Percentiles rank a stretch among this genome's conserved stretches.
phyloP scores from a whole-genome alignment of 1,140 invertebrate genomes.

The Plectrocnemia conspersa region DNA sequence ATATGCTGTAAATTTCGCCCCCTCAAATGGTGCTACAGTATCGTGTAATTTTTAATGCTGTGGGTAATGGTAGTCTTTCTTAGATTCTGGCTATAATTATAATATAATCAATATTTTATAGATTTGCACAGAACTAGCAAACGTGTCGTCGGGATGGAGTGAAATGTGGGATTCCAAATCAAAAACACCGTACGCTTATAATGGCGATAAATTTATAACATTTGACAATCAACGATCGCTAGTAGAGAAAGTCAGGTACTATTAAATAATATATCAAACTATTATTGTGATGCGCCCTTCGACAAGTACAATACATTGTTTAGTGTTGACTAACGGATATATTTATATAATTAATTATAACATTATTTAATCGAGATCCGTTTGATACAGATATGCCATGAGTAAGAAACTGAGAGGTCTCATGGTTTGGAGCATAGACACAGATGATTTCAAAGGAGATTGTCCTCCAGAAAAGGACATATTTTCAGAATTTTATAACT shows the following conservation, averaged over 20 bases:
- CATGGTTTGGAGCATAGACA: conserved; percentile 81
- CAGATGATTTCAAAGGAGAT: conserved; percentile 67
- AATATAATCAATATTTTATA: conserved; percentile 37
- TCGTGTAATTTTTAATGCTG: too few relatives aligned
- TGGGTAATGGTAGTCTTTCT: too few relatives aligned
- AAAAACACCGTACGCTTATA: conserved; percentile 57
- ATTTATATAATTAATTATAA: too few relatives aligned
- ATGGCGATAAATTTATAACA: conserved; percentile 54
- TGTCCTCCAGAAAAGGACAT: conserved; percentile 51
- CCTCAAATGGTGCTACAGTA: too few relatives aligned
- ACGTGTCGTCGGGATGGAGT: conserved; percentile 49
- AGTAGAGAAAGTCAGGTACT: conserved; percentile 59
- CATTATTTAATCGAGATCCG: too few relatives aligned
- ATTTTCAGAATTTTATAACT: conserved; percentile 44
- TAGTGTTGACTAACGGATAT: too few relatives aligned
- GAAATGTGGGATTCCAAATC: conserved; percentile 58
- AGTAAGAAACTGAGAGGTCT: conserved; percentile 66
- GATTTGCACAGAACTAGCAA: conserved; percentile 59
- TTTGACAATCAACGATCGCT: conserved; percentile 63
- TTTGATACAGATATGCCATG: conserved; percentile 54
- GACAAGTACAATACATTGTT: too few relatives aligned
- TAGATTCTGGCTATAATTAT: not conserved
- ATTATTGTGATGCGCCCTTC: too few relatives aligned
- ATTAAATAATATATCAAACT: too few relatives aligned
- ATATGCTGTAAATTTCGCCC: too few relatives aligned